phyloP scores from a whole-genome alignment of 2,113 vertebrate genomes.

The Melanocharis versteri region DNA sequence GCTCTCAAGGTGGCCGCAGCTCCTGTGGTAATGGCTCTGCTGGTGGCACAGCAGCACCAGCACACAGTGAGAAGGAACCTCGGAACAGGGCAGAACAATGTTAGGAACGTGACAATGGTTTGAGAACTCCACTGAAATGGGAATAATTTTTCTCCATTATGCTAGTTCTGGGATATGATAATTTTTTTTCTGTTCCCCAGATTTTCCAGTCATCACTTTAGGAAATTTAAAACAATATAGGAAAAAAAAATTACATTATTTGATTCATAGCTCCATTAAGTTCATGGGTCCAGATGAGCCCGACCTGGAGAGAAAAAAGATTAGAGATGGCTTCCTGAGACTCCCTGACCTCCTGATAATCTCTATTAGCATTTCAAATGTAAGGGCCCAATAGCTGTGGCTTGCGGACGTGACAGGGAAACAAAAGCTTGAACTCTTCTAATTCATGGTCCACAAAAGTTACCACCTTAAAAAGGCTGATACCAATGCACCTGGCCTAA shows the following conservation, averaged over 20 bases:
- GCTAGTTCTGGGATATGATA: not conserved
- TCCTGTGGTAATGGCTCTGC: not conserved
- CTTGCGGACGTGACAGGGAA: not conserved
- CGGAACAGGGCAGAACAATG: not conserved
- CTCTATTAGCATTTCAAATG: constrained; percentile 60
- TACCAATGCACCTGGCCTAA: constrained; percentile 5
- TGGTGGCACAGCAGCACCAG: not conserved
- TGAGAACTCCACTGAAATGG: not conserved
- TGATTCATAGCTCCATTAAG: not conserved
- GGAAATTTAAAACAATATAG: not conserved
- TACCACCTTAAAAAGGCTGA: not conserved
- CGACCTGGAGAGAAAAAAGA: not conserved
- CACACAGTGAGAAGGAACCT: not conserved
- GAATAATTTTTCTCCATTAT: not conserved
- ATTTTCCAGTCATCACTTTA: not conserved
- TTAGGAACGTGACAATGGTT: not conserved
- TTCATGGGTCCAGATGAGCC: not conserved
- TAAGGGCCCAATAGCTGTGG: not conserved
- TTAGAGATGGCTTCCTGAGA: not conserved
- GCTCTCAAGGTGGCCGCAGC: not conserved
- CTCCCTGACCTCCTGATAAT: constrained; percentile 47
- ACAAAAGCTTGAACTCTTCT: constrained; percentile 35
- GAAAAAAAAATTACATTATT: not conserved
- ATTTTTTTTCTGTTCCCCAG: not conserved
- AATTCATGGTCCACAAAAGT: constrained; percentile 21